Base-by-base conservation (phyloP, 30 jellyfish, hydroid and myxozoan genomes). In the Rhopilema esculentum region DNA sequence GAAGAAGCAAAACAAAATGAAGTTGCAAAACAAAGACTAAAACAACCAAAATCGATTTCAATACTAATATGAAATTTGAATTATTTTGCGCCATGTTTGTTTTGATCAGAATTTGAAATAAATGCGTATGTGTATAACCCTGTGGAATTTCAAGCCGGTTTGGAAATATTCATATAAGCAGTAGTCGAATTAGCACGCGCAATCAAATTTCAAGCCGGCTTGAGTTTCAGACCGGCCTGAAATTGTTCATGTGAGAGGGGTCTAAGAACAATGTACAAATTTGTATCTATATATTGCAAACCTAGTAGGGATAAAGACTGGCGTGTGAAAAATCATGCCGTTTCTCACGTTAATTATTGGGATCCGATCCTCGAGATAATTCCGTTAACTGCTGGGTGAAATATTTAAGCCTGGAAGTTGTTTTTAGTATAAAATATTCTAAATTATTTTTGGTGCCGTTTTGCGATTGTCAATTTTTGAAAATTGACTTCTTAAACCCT, bases 1-100 rank as follows among this genome's bases (percentile, higher is more conserved):
- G 84, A 72, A 33, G 22, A 30, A 72, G 68, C 66, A 72, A 72
- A 72, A 72, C 26, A 72, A 48, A 72, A 72, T 72, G 33, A 72
- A 72, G 84, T 26, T 72, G 84, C 84, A 72, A 72, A 28, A 25
- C 84, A 1, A 68, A 32, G 49, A 20, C 49, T 72, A 72, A 28
- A 29, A 72, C 84, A 62, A 72, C n/a, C 32, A 68, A 68, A 27
- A 68, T 68, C 6, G 40, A 68, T 27, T 68, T 68, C 79, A 68
- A 32, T 18, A 17, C 49, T 68, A 49, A 27, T 20, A 8, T 27
- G 24, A 22, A 16, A 68, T 40, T 12, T 40, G 79, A 17, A 68
- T 8, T 27, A 27, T 20, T 8, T 68, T 27, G 79, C 49, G 79
- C 79, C 79, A 68, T 63, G 73, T 2, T 63, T 63, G 73, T 63